Conservation (phyloP, 1,140 invertebrate genomes). For the Araneus ventricosus region DNA sequence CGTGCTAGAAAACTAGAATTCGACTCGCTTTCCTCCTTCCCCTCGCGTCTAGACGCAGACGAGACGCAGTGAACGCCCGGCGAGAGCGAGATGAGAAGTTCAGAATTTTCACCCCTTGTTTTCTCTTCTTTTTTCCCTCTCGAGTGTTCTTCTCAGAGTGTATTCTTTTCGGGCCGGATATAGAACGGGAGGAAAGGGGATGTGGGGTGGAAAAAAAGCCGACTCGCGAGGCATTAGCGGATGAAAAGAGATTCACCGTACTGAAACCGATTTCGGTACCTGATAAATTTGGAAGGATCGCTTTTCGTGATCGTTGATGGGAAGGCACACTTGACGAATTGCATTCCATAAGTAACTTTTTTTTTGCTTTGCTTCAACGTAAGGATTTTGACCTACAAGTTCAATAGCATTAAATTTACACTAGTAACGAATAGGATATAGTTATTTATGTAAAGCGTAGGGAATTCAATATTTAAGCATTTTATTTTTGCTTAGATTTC, state of each 20-base stretch:
- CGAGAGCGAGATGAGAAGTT: conserved; percentile 24
- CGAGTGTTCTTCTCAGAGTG: conserved; percentile 29
- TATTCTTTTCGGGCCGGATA: conserved; percentile 61
- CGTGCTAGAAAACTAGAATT: conserved; percentile 70
- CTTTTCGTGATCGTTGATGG: background rate
- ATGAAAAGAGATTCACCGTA: conserved; percentile 37
- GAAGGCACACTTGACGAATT: background rate
- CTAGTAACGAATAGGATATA: no score
- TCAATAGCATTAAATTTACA: no score
- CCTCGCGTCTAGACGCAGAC: conserved; percentile 62
- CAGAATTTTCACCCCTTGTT: conserved; percentile 54
- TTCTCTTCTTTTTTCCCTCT: conserved; percentile 37
- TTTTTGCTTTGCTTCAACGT: background rate
- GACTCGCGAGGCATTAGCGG: background rate
- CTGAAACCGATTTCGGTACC: conserved; percentile 30
- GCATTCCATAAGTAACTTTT: background rate
- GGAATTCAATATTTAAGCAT: no score
- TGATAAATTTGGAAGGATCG: conserved; percentile 4
- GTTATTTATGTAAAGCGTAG: no score
- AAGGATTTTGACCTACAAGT: background rate
- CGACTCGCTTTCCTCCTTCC: conserved; percentile 25
- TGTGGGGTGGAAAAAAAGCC: background rate
- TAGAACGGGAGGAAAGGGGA: conserved; percentile 16
- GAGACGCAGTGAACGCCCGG: conserved; percentile 73
- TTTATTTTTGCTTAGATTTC: no score